Conservation (phyloP, 2,113 vertebrate genomes). For the Spea bombifrons region DNA sequence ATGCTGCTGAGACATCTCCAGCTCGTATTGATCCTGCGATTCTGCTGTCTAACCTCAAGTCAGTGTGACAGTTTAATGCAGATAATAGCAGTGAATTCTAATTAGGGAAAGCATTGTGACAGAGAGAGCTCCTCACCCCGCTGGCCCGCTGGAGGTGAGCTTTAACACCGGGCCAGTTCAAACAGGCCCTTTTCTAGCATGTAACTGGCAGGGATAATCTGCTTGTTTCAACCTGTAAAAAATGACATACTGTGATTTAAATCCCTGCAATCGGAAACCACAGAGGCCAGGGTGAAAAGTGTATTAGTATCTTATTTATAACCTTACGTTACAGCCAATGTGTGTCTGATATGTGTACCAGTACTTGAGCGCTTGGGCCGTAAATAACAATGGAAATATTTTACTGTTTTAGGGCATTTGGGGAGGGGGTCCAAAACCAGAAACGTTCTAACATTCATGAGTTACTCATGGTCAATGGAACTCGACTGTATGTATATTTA, state of each 20-base stretch:
- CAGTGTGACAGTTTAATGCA: conserved; percentile 15
- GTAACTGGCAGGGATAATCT: conserved; percentile 70
- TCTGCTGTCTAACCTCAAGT: background rate
- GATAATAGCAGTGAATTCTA: conserved; percentile 14
- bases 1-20: too few relatives aligned
- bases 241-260: conserved; percentile 67
- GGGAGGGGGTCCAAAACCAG: too few relatives aligned
- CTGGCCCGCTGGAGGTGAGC: conserved; percentile 26
- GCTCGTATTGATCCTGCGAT: background rate
- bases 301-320: background rate
- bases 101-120: conserved; percentile 24
- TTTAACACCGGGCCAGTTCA: conserved; percentile 70
- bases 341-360: too few relatives aligned
- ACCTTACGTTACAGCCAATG: background rate
- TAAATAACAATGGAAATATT: background rate
- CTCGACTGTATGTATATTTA: too few relatives aligned
- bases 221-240: conserved; percentile 70
- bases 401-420: conserved; percentile 39
- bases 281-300: conserved; percentile 48
- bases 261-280: conserved; percentile 58
- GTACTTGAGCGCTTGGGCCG: too few relatives aligned
- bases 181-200: conserved; percentile 68
- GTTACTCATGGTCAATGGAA: too few relatives aligned
- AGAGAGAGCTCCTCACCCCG: background rate
- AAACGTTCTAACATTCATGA: too few relatives aligned